Conservation (phyloP, 2,113 vertebrate species). For the Aythya baeri region DNA sequence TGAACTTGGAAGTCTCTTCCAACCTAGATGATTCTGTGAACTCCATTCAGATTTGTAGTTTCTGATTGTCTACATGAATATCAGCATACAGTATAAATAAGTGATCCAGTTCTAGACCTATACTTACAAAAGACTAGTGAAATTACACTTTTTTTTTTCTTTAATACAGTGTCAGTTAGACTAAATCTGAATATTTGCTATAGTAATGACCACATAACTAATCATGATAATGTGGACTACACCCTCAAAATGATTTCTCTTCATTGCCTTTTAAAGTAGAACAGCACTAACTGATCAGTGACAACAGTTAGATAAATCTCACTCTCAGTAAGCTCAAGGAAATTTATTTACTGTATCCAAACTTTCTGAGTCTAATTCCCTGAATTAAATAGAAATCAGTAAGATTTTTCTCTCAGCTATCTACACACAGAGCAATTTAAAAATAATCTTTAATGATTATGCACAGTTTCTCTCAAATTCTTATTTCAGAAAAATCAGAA, state of each 20-base stretch:
- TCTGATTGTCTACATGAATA: not conserved
- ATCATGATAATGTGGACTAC: not conserved
- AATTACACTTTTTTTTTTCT: not conserved
- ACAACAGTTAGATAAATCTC: not conserved
- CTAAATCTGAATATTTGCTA: not conserved
- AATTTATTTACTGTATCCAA: not conserved
- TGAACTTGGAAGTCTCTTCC: no score
- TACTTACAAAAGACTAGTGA: not conserved
- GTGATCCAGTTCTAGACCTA: not conserved
- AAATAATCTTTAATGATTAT: rapidly evolving
- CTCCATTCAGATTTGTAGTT: not conserved
- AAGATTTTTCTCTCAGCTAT: not conserved
- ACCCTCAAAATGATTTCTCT: not conserved
- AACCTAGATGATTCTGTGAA: no score
- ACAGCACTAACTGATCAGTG: rapidly evolving
- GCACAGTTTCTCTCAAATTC: not conserved
- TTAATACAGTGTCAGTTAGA: not conserved
- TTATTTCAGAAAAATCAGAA: not conserved
- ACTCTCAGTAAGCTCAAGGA: not conserved
- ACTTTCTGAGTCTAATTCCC: not conserved
- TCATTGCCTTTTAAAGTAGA: not conserved
- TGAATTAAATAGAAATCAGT: not conserved
- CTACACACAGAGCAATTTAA: not conserved
- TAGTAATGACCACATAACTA: not conserved
- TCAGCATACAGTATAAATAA: not conserved